Conservation (phyloP, 2,113 vertebrate genomes). For the Mormyrus iriodes region DNA sequence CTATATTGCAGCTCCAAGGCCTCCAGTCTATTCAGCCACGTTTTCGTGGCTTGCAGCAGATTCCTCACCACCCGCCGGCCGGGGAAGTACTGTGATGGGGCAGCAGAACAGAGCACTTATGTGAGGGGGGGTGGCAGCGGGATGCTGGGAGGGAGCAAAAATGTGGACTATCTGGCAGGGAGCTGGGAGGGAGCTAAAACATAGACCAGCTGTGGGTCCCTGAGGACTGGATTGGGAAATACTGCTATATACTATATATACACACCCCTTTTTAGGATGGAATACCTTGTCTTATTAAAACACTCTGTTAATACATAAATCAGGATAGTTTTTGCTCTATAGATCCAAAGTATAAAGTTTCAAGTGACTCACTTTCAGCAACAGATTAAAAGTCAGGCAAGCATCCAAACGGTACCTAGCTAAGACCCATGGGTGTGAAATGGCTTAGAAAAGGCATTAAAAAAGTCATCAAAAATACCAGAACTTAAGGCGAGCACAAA, state of each 20-base stretch:
- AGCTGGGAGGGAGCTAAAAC: too few relatives aligned
- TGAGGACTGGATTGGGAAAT: too few relatives aligned
- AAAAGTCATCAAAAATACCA: too few relatives aligned
- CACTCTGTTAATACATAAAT: neutral
- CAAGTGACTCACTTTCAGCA: neutral
- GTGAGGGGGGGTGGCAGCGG: too few relatives aligned
- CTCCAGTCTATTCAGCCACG: slow-evolving; percentile 62
- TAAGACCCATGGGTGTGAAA: too few relatives aligned
- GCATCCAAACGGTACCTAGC: neutral
- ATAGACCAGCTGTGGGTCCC: too few relatives aligned
- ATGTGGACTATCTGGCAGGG: too few relatives aligned
- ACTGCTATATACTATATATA: neutral
- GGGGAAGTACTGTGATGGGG: slow-evolving; percentile 72
- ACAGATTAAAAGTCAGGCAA: neutral
- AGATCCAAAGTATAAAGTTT: neutral
- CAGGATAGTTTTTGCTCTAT: neutral
- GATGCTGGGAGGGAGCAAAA: neutral
- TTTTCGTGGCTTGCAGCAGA: slow-evolving; percentile 57
- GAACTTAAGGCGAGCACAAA: too few relatives aligned
- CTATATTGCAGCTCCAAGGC: slow-evolving; percentile 59
- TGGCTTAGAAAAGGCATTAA: too few relatives aligned
- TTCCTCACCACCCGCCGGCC: slow-evolving; percentile 71
- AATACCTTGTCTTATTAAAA: neutral
- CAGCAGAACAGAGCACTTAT: neutral
- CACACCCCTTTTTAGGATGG: neutral